Evolutionary conservation across 2,888 invertebrate genomes (phyloP), one percentile per base, ranked within the genome.

Genomic region (Phaonia tiefii): DNA sequence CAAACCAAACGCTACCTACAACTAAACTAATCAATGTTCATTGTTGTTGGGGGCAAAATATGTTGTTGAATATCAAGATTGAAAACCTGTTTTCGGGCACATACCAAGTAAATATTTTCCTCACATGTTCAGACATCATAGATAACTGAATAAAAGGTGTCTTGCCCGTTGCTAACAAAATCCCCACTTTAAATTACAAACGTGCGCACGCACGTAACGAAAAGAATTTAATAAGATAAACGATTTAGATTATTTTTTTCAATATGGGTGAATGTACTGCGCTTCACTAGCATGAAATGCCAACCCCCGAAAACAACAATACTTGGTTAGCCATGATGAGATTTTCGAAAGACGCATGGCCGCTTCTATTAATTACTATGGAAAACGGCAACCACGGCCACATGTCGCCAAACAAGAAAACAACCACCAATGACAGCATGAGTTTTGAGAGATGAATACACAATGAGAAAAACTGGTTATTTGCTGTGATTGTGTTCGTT

Each of bases 241-340:
- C 26, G 49, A 17, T 22, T 46, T 26, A 75, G 71, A 72, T 77
- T 72, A 71, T 67, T 74, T 78, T 31, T 3, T 80, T 63, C 71
- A 82, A 82, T 72, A 82, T 82, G 80, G 83, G 71, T 72, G 79
- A 83, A 82, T 63, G 76, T 65, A 69, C 51, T 44, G 15, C 77
- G 17, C 75, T 7, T 10, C 42, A 75, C n/a, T 15, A 31, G 46
- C 49, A 49, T 15, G n/a, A n/a, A n/a, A n/a, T n/a, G n/a, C 15
- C 22, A 46, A 13, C 25, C 44, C 51, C 20, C 17, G 11, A 58
- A 37, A 44, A 37, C 44, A 2, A 1, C 20, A 77, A 66, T 8
- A 70, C 60, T 65, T 39, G 25, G 7, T n/a, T 10, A 22, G 42
- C 39, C 37, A 75, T 56, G 25, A 42, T 46, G 69, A 66, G 26